Evolutionary conservation across 1,140 invertebrate genomes (phyloP).

Genomic region (Pseudachorutes palmiensis): DNA sequence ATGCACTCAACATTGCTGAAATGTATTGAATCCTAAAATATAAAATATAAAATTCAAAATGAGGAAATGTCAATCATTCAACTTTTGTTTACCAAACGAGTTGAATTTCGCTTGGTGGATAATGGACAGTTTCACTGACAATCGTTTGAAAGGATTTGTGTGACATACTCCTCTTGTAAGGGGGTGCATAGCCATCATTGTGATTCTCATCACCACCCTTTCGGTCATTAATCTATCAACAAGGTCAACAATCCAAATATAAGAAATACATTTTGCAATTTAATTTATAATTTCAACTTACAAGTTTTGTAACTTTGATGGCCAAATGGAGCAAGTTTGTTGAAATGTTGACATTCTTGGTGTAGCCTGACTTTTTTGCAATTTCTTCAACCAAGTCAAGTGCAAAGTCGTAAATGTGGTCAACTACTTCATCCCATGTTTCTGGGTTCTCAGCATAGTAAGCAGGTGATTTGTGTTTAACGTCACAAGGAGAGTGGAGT

Average conservation of each 20-base stretch:
- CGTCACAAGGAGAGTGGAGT: conserved; percentile 28
- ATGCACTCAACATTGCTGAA: conserved; percentile 21
- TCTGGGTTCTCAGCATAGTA: conserved; percentile 19
- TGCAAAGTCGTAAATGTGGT: conserved; percentile 20
- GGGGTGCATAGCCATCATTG: conserved; percentile 6
- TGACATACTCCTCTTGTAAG: conserved; percentile 21
- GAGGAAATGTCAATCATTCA: not conserved
- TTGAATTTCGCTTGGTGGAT: conserved; percentile 11
- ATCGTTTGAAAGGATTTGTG: conserved; percentile 24
- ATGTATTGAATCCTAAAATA: conserved; percentile 29
- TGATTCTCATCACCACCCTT: not conserved
- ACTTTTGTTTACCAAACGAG: conserved; percentile 25
- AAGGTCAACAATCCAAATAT: not conserved
- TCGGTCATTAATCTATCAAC: not conserved
- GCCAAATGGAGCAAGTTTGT: conserved; percentile 18
- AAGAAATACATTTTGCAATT: not conserved
- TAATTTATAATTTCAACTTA: not conserved
- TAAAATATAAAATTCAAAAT: conserved; percentile 2
- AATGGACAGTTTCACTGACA: conserved; percentile 17
- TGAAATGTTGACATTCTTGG: conserved; percentile 15
- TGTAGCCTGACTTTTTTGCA: conserved; percentile 15
- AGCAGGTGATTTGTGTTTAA: conserved; percentile 10
- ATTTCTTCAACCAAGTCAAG: conserved; percentile 27
- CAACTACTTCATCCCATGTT: conserved; percentile 23
- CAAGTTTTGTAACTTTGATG: conserved; percentile 24